These are phyloP conservation scores for Loris lydekkerianus DNA, from an alignment of 2,797 vertebrate genomes.

Conservation along the genomic window DNA sequence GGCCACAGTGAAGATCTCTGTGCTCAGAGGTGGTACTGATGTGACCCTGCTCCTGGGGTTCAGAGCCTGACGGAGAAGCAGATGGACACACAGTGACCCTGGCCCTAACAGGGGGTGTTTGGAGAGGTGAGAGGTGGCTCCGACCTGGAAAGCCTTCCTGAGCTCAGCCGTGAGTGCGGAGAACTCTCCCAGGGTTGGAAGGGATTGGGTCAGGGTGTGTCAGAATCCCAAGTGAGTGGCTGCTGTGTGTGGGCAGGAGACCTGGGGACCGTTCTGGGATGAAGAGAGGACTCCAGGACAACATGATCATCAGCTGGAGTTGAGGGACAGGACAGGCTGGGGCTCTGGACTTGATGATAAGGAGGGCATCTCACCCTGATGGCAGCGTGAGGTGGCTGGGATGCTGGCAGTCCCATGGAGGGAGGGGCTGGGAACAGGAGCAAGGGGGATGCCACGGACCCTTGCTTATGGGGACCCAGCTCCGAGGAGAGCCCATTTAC, in stretches of 20 bases:
- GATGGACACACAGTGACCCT: not conserved
- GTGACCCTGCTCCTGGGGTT: not conserved
- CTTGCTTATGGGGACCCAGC: not conserved
- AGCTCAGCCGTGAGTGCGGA: not conserved
- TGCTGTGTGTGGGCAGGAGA: rapidly evolving
- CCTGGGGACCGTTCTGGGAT: not conserved
- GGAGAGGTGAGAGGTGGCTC: too few species aligned
- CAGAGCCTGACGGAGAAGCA: not conserved
- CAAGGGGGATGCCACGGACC: not conserved
- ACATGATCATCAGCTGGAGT: too few species aligned
- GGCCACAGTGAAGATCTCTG: not conserved
- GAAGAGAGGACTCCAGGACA: not conserved
- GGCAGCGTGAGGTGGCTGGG: not conserved
- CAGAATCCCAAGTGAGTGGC: not conserved
- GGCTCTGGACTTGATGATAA: not conserved
- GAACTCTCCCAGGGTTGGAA: too few species aligned
- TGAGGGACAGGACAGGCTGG: not conserved
- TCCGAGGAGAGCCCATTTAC: not conserved
- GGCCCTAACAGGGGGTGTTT: rapidly evolving
- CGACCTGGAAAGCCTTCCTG: not conserved
- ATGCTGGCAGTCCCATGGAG: rapidly evolving
- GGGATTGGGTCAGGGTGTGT: rapidly evolving
- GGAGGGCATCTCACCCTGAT: not conserved
- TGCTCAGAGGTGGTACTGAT: not conserved
- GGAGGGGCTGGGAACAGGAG: too few species aligned